phyloP scores from a whole-genome alignment of 2,113 vertebrate genomes.

The Hippocampus zosterae region DNA sequence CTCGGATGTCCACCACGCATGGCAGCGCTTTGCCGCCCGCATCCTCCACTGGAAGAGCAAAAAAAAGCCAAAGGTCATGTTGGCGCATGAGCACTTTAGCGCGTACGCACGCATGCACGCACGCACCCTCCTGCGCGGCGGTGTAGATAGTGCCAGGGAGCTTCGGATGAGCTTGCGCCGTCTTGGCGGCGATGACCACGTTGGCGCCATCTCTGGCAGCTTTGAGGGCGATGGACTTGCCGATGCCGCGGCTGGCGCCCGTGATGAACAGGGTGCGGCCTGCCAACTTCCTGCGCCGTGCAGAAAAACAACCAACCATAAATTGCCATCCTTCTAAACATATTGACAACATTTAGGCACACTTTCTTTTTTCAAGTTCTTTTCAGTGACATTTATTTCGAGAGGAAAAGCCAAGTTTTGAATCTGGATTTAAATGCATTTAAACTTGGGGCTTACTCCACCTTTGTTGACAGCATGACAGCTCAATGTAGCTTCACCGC shows the following conservation, averaged over 20 bases:
- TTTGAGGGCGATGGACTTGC: constrained; percentile 94
- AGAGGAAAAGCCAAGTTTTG: too few species aligned
- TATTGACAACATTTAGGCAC: too few species aligned
- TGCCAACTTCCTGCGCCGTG: constrained; percentile 78
- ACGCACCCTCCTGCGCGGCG: constrained; percentile 87
- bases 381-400: too few species aligned
- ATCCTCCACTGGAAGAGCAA: constrained; percentile 78
- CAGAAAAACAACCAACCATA: too few species aligned
- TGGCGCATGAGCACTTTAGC: neutral
- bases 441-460: too few species aligned
- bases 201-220: constrained; percentile 94
- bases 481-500: too few species aligned
- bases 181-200: constrained; percentile 92
- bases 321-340: too few species aligned
- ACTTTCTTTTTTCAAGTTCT: too few species aligned
- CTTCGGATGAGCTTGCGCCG: constrained; percentile 81
- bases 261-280: constrained; percentile 94
- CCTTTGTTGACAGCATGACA: too few species aligned
- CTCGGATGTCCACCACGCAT: constrained; percentile 88
- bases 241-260: constrained; percentile 91
- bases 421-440: too few species aligned
- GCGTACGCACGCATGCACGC: neutral
- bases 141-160: constrained; percentile 92
- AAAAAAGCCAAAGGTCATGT: neutral
- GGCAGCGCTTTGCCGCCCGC: constrained; percentile 87